Conservation (phyloP, 2,113 vertebrate genomes). For the Opisthocomus hoazin region DNA sequence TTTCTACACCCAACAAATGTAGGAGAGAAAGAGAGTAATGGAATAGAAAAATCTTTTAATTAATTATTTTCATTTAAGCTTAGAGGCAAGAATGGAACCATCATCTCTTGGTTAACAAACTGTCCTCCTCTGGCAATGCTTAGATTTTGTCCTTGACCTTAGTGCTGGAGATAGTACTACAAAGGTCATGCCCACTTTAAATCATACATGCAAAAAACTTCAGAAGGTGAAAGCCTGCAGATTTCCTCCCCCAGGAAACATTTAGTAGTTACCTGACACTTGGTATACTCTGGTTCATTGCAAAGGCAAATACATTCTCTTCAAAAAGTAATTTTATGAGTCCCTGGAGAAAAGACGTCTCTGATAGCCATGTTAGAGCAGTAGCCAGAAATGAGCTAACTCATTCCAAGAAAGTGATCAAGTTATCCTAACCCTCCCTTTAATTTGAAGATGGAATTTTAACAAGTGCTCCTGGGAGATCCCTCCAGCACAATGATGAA, state of each 20-base stretch:
- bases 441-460: constrained; percentile 56
- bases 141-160: background rate
- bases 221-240: background rate
- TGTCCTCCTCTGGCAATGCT: background rate
- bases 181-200: background rate
- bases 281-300: constrained; percentile 11
- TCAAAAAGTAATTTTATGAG: constrained; percentile 37
- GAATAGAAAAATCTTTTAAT: background rate
- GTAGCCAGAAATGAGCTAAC: constrained; percentile 29
- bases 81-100: background rate
- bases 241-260: constrained; percentile 39
- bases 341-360: background rate
- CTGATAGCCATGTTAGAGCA: background rate
- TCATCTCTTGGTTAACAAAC: background rate
- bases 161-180: background rate
- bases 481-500: constrained; percentile 17
- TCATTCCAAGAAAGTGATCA: constrained; percentile 33
- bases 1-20: background rate
- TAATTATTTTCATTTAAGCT: background rate
- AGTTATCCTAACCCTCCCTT: constrained; percentile 17
- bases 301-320: constrained; percentile 29
- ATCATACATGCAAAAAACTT: background rate
- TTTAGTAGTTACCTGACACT: constrained; percentile 48
- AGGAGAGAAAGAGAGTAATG: background rate
- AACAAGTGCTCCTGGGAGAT: constrained; percentile 48